These are phyloP conservation scores for Temnothorax nylanderi DNA, from an alignment of 1,140 invertebrate genomes.

Conservation along the genomic window DNA sequence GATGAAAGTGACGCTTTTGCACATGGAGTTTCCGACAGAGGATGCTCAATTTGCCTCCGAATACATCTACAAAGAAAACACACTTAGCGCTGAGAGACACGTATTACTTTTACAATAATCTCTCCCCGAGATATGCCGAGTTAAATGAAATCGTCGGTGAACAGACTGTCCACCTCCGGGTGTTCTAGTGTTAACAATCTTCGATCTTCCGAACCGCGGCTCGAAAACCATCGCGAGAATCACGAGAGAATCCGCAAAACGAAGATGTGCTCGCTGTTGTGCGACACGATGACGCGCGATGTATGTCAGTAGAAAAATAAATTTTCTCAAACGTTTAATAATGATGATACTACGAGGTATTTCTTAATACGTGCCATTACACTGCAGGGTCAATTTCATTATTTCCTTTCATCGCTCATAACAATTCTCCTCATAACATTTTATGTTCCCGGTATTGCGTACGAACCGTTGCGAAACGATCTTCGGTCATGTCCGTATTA, in stretches of 20 bases:
- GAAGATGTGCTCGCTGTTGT: constrained; percentile 2
- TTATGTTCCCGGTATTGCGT: neutral
- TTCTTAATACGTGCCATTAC: constrained; percentile 1
- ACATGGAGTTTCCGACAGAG: neutral
- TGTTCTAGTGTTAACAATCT: constrained; percentile 30
- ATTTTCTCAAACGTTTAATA: constrained; percentile 59
- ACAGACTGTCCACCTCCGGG: neutral
- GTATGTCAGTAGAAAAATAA: constrained; percentile 59
- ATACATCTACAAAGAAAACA: constrained; percentile 22
- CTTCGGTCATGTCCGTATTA: neutral
- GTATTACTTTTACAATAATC: neutral
- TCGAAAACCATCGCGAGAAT: neutral
- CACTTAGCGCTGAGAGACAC: neutral
- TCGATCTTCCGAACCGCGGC: neutral
- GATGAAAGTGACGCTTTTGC: neutral
- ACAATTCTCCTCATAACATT: neutral
- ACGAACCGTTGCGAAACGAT: neutral
- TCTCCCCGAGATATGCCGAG: neutral
- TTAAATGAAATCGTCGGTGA: neutral
- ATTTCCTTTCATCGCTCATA: no score
- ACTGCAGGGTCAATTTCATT: neutral
- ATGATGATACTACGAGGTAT: neutral
- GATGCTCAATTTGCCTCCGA: neutral
- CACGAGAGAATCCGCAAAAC: constrained; percentile 17
- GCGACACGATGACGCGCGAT: constrained; percentile 40